These are phyloP conservation scores for Sialis lutaria DNA, from an alignment of 2,888 invertebrate genomes.

Conservation along the genomic window DNA sequence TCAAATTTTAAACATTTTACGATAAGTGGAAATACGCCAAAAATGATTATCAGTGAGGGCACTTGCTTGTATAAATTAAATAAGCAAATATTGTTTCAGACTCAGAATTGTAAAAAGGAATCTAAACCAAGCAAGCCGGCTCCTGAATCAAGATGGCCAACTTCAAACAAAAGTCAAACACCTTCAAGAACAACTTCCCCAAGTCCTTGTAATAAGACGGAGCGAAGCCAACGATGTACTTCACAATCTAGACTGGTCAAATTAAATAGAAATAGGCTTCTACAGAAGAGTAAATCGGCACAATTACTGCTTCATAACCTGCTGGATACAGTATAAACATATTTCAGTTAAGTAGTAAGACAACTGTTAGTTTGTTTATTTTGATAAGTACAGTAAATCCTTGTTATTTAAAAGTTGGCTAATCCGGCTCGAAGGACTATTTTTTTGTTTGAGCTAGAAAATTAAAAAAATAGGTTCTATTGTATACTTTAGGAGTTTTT, in stretches of 20 bases:
- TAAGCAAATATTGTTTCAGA: not conserved
- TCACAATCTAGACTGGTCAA: constrained; percentile 14
- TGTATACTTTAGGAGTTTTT: too few relatives aligned
- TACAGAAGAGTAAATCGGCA: constrained; percentile 13
- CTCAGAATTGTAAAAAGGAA: not conserved
- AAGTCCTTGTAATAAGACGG: constrained; percentile 7
- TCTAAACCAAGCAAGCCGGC: not conserved
- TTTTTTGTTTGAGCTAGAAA: too few relatives aligned
- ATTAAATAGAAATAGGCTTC: constrained; percentile 10
- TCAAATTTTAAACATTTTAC: not conserved
- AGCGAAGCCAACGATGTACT: constrained; percentile 10
- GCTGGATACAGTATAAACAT: constrained; percentile 16
- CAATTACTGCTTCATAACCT: constrained; percentile 21
- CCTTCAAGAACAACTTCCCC: not conserved
- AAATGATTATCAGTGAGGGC: too few relatives aligned
- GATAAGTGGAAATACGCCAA: not conserved
- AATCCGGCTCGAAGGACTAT: too few relatives aligned
- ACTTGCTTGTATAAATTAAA: too few relatives aligned
- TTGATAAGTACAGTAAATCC: too few relatives aligned
- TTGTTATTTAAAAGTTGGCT: too few relatives aligned
- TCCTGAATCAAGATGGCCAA: not conserved
- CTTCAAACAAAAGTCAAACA: not conserved
- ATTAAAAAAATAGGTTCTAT: too few relatives aligned
- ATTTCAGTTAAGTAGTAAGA: not conserved
- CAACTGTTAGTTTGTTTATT: too few relatives aligned